A percentile compares a stretch with the other conserved stretches of the same genome.
Evolutionary conservation across 2,888 invertebrate species (phyloP).

Genomic region (Crocallis elinguaria): DNA sequence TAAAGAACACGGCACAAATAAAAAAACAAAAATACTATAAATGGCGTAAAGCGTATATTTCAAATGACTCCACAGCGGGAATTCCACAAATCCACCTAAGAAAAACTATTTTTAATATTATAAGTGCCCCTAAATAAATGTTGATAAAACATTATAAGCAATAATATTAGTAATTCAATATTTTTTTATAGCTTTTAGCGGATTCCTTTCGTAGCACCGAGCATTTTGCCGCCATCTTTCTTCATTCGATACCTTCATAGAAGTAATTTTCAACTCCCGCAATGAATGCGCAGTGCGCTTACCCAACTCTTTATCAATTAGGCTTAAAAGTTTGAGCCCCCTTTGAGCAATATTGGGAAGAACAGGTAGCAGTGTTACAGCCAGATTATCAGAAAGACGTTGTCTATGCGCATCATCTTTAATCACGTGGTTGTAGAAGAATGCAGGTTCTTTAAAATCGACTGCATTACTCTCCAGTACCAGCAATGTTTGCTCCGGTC

Average conservation of each 20-base stretch:
- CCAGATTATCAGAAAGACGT: slow-evolving; percentile 23
- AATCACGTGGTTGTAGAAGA: slow-evolving; percentile 87
- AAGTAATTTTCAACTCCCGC: slow-evolving; percentile 17
- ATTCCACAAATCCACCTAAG: too few species aligned
- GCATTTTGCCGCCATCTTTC: slow-evolving; percentile 17
- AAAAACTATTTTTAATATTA: too few species aligned
- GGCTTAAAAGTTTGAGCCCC: slow-evolving; percentile 90
- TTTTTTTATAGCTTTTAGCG: slow-evolving; percentile 4
- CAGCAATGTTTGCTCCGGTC: slow-evolving; percentile 37
- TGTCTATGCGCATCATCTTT: slow-evolving; percentile 75
- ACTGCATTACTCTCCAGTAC: slow-evolving; percentile 43
- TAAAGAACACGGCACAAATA: too few species aligned
- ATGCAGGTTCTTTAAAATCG: slow-evolving; percentile 84
- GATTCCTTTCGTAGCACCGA: slow-evolving; percentile 23
- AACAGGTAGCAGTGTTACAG: slow-evolving; percentile 19
- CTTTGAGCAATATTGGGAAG: slow-evolving; percentile 80
- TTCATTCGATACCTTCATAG: slow-evolving; percentile 13
- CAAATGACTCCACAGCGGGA: too few species aligned
- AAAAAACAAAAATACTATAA: too few species aligned
- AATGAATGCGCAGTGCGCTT: slow-evolving; percentile 75
- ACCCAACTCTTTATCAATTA: slow-evolving; percentile 90
- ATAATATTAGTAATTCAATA: neutral
- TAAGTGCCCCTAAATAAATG: too few species aligned
- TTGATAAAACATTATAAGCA: neutral
- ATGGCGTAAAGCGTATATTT: too few species aligned